Base-by-base conservation (phyloP, 2,888 invertebrate species). In the Opisthograptis luteolata region DNA sequence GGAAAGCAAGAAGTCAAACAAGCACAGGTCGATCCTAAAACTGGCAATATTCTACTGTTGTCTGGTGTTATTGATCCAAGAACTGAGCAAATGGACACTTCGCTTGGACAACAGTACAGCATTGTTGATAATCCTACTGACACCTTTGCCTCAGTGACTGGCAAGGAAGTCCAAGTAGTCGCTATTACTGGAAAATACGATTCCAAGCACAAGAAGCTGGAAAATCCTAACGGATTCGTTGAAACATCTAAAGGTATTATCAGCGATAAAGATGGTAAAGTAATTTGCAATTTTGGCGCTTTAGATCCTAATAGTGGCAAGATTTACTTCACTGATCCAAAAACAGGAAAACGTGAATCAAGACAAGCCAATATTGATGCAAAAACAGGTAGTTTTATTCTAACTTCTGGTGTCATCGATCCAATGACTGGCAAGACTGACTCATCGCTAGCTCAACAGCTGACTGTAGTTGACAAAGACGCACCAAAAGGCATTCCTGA, bases 181-280 rank as follows among this genome's bases (percentile, higher is more conserved):
- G 92, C 93, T 0, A 85, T 93, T 1, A 93, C 93, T 2, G 91
- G 89, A 13, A 92, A 91, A 72, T 93, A 92, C 60, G 93, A 93
- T 62, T 84, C 92, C 0, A 93, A 93, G 73, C 90, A 84, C 28
- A 92, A 92, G 44, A 92, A 92, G 68, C 73, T 93, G 6, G 93
- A 93, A 55, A 84, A 91, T 56, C 91, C 93, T 5, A 92, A 91
- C 37, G 92, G 92, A 12, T 90, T 88, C 34, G 79, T 92, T 20
- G 93, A 90, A 62, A 86, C 84, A 1, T 89, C 89, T 0, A 81
- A 84, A 73, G 85, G 86, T 47, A 88, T 94, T 62, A 92, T 94
- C 55, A 93, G 93, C 62, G 94, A 94, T 58, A 94, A 94, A 81
- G 94, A 94, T 28, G 92, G 94, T 52, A 94, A 93, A 84, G 93